Evolutionary conservation across 2,797 vertebrate genomes (phyloP).

Genomic region (Diglossa cyanea): DNA sequence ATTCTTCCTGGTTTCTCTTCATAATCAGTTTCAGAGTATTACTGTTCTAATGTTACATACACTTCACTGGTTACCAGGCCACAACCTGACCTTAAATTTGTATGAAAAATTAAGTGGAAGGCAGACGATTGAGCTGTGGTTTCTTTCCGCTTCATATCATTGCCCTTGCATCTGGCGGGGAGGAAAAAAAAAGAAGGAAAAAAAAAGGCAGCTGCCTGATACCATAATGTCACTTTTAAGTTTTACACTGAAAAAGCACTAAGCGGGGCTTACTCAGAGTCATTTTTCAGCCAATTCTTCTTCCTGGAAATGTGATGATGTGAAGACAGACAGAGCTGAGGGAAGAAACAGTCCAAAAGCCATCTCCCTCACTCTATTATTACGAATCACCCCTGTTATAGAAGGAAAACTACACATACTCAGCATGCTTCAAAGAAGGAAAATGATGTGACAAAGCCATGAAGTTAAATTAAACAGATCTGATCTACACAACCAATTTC

Average conservation of each 20-base stretch:
- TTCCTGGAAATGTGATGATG: conserved; percentile 77
- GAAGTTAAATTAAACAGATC: conserved; percentile 68
- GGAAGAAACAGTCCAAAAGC: conserved; percentile 68
- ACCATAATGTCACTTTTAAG: conserved; percentile 74
- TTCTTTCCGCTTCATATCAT: conserved; percentile 76
- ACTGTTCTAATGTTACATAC: conserved; percentile 57
- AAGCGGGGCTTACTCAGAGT: conserved; percentile 68
- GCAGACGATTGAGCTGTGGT: conserved; percentile 76
- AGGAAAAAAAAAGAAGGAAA: not conserved
- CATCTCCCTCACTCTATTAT: conserved; percentile 72
- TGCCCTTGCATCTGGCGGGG: conserved; percentile 61
- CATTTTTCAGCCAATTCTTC: conserved; percentile 73
- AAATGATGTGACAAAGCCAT: conserved; percentile 66
- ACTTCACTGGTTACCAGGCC: conserved; percentile 55
- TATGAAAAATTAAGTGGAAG: conserved; percentile 83
- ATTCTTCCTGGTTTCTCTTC: not conserved
- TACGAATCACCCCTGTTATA: conserved; percentile 49
- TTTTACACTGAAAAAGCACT: conserved; percentile 64
- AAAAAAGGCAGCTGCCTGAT: conserved; percentile 57
- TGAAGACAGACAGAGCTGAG: conserved; percentile 75
- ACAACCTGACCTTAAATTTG: conserved; percentile 77
- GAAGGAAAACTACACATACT: conserved; percentile 47
- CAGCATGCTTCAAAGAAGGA: conserved; percentile 70
- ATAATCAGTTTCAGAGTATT: conserved; percentile 46
- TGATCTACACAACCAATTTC: conserved; percentile 29